Percentiles rank a stretch among this genome's conserved stretches.
These are phyloP conservation scores for Adelphocoris suturalis DNA, from an alignment of 2,888 invertebrate species.

Conservation along the genomic window DNA sequence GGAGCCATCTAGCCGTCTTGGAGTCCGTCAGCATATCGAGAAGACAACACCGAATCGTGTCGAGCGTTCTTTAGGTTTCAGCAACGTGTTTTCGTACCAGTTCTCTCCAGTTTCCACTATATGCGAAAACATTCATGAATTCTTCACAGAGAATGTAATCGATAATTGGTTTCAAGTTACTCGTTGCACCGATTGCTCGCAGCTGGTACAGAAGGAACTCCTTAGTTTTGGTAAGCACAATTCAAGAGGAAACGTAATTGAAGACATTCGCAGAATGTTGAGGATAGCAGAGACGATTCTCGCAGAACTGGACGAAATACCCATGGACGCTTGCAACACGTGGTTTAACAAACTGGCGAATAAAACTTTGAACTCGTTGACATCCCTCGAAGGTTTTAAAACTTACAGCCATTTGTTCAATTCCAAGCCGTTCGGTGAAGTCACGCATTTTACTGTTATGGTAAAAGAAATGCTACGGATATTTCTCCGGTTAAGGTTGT, in stretches of 20 bases:
- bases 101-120: conserved; percentile 13
- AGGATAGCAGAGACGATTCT: conserved; percentile 26
- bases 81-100: conserved; percentile 1
- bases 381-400: conserved; percentile 1
- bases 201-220: conserved; percentile 25
- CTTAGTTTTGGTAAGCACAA: neutral
- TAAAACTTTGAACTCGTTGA: conserved; percentile 33
- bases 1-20: neutral
- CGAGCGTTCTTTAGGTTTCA: neutral
- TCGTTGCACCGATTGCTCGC: neutral
- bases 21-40: neutral
- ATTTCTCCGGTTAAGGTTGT: conserved; percentile 28
- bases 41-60: neutral
- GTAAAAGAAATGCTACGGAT: conserved; percentile 38
- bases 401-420: conserved; percentile 23
- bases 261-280: conserved; percentile 42
- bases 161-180: conserved; percentile 17
- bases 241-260: conserved; percentile 6
- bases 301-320: conserved; percentile 29
- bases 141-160: conserved; percentile 41
- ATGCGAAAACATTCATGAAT: neutral
- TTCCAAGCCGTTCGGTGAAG: conserved; percentile 50
- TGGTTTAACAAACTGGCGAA: conserved; percentile 21
- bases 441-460: conserved; percentile 50
- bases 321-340: neutral